Base-by-base conservation (phyloP, 2,113 vertebrate species). In the Leiothrix lutea region DNA sequence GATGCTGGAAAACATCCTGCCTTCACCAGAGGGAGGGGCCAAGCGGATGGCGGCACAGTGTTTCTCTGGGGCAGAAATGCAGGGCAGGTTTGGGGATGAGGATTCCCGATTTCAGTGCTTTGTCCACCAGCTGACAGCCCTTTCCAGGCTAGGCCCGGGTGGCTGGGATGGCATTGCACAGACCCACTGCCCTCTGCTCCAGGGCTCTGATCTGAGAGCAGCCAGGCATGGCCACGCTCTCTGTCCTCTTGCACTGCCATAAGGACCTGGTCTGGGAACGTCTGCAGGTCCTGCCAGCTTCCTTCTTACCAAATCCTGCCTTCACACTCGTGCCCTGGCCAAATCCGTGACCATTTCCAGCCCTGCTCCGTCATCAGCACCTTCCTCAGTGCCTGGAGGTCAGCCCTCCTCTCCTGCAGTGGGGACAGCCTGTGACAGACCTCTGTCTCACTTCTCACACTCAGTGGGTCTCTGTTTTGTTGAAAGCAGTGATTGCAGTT, bases 371-470 rank as follows among this genome's bases (percentile, higher is more conserved):
- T 80, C 2, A 0, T 73, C 60, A 53, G 48, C 80, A 36, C 54
- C 71, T 94, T 86, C 80, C 90, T 86, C 92, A 80, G 96, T 95
- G 96, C 94, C 95, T 97, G 9, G 62, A 77, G 79, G 75, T 74
- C 90, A 73, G 54, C 64, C 25, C 36, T 74, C 12, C 44, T 33
- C 61, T 69, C 80, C 67, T 65, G 71, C 75, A 53, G 50, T 36
- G 60, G 62, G 71, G 50, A 57, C 82, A 82, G 53, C 54, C 87
- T 3, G 0, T 8, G 70, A 44, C 88, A 90, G 74, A 82, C 33
- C 81, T 87, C 78, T 74, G 1, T 57, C 77, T 87, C 54, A 71
- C 45, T 94, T 88, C 54, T 92, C 14, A 2, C 79, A 31, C 67
- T 85, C 75, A 58, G 3, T 50, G 16, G 17, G 26, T 73, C 45